Percentiles rank a stretch among this genome's conserved stretches.
Evolutionary conservation across 2,797 vertebrate genomes (phyloP).

Genomic region (Pipistrellus pipistrellus): DNA sequence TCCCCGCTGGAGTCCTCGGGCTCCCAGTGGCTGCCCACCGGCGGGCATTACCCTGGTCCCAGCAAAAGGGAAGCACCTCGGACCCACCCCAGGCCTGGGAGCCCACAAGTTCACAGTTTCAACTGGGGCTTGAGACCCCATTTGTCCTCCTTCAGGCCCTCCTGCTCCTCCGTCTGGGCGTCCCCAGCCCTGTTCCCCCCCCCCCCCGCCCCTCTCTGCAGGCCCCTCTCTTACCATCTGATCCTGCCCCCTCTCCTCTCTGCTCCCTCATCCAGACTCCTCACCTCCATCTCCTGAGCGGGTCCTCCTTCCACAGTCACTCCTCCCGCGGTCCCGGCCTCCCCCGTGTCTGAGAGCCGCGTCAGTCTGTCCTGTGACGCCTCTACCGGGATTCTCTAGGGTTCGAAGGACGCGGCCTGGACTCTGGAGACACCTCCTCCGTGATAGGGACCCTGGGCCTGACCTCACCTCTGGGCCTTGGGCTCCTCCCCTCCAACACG

Average conservation of each 20-base stretch:
- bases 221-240: too few relatives aligned
- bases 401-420: too few relatives aligned
- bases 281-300: not conserved
- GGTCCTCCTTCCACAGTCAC: too few relatives aligned
- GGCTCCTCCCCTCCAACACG: accelerated
- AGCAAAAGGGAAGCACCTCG: not conserved
- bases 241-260: too few relatives aligned
- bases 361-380: not conserved
- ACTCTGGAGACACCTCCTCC: not conserved
- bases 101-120: too few relatives aligned
- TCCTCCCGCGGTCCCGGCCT: too few relatives aligned
- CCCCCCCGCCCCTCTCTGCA: too few relatives aligned
- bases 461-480: not conserved
- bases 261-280: too few relatives aligned
- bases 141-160: not conserved
- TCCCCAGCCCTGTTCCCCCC: accelerated
- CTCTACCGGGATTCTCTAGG: too few relatives aligned
- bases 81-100: too few relatives aligned
- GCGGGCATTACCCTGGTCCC: not conserved
- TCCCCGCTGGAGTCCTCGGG: accelerated
- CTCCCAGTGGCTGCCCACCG: not conserved
- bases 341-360: not conserved
- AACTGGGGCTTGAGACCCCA: too few relatives aligned
- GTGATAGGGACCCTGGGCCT: not conserved
- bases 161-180: not conserved